Percentiles rank a stretch among this genome's conserved stretches.
These are phyloP conservation scores for Anoplophora glabripennis DNA, from an alignment of 1,140 invertebrate genomes.

Conservation along the genomic window DNA sequence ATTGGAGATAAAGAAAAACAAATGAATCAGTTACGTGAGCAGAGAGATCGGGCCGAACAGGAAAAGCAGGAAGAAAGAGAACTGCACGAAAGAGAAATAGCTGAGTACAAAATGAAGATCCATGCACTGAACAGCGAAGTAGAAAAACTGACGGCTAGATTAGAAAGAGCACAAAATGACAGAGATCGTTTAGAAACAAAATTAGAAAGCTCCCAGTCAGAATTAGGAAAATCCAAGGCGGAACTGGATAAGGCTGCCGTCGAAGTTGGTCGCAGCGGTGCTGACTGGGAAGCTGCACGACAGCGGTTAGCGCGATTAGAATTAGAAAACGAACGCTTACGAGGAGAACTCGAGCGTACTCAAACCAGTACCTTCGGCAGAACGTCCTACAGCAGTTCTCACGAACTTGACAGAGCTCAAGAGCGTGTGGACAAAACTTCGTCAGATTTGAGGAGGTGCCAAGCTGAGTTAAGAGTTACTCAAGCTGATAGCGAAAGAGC, in stretches of 20 bases:
- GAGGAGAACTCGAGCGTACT: slow-evolving; percentile 79
- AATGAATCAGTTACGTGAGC: slow-evolving; percentile 75
- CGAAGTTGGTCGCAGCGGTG: slow-evolving; percentile 82
- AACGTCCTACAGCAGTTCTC: slow-evolving; percentile 53
- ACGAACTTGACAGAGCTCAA: slow-evolving; percentile 61
- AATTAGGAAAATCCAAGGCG: slow-evolving; percentile 89
- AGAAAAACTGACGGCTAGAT: slow-evolving; percentile 83
- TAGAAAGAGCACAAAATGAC: slow-evolving; percentile 83
- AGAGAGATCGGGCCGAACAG: slow-evolving; percentile 87
- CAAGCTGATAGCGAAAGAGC: slow-evolving; percentile 84
- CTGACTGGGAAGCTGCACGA: slow-evolving; percentile 86
- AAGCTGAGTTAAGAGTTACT: slow-evolving; percentile 81
- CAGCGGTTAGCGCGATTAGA: slow-evolving; percentile 81
- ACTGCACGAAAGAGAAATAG: slow-evolving; percentile 87
- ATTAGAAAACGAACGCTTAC: slow-evolving; percentile 84
- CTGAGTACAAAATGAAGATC: slow-evolving; percentile 93
- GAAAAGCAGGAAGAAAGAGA: slow-evolving; percentile 95
- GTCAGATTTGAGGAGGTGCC: slow-evolving; percentile 78
- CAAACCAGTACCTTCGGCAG: slow-evolving; percentile 71
- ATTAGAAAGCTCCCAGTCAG: slow-evolving; percentile 87
- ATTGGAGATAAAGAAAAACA: slow-evolving; percentile 96
- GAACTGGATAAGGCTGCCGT: slow-evolving; percentile 87
- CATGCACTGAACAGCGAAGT: slow-evolving; percentile 86
- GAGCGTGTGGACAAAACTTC: slow-evolving; percentile 83
- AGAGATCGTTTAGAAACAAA: slow-evolving; percentile 88